phyloP scores from a whole-genome alignment of 2,888 invertebrate genomes.

The Myopa tessellatipennis region DNA sequence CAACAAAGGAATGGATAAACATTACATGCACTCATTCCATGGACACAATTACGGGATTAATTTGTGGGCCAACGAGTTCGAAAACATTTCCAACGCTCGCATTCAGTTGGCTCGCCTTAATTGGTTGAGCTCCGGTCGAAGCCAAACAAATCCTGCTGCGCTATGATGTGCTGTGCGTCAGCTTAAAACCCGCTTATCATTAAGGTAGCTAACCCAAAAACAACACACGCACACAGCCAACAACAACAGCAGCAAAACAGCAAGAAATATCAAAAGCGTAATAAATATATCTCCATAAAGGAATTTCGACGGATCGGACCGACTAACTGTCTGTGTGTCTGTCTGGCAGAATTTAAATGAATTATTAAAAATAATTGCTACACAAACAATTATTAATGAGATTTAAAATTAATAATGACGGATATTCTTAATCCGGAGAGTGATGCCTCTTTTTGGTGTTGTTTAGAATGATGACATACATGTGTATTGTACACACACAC shows the following conservation, averaged over 20 bases:
- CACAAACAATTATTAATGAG: not conserved
- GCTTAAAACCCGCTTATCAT: conserved; percentile 29
- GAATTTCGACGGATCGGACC: not conserved
- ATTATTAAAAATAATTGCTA: not conserved
- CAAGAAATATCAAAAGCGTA: not conserved
- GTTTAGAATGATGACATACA: no score
- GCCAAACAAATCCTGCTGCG: conserved; percentile 27
- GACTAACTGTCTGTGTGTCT: no score
- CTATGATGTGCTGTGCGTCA: not conserved
- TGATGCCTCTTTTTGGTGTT: no score
- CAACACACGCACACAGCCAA: not conserved
- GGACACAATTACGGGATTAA: conserved; percentile 59
- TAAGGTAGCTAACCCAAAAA: conserved; percentile 13
- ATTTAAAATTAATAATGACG: no score
- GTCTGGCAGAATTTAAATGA: not conserved
- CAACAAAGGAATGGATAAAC: conserved; percentile 23
- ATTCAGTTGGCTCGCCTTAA: conserved; percentile 37
- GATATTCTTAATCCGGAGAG: no score
- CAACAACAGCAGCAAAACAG: no score
- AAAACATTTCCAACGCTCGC: conserved; percentile 41
- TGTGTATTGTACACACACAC: no score
- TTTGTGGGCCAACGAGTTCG: conserved; percentile 63
- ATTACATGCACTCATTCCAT: not conserved
- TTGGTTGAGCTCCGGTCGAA: conserved; percentile 42
- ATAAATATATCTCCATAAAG: not conserved